These are phyloP conservation scores for Dorcus parallelipipedus DNA, from an alignment of 2,888 invertebrate genomes.

Conservation along the genomic window DNA sequence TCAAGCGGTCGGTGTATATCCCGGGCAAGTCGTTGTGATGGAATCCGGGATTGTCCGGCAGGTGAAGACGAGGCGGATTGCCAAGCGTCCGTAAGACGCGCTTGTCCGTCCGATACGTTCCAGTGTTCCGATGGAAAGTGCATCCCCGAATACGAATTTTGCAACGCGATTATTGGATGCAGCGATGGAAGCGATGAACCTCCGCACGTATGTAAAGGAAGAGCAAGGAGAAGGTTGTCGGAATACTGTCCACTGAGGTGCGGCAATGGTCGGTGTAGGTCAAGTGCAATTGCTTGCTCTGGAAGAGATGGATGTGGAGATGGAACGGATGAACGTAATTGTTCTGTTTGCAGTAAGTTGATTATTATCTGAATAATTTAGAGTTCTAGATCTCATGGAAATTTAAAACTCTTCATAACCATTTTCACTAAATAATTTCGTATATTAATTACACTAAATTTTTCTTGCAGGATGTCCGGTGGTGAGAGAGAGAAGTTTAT, in stretches of 20 bases:
- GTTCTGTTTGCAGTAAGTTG: constrained; percentile 82
- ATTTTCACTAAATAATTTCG: not conserved
- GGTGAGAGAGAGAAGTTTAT: constrained; percentile 24
- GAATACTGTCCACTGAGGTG: constrained; percentile 80
- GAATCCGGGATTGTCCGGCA: constrained; percentile 70
- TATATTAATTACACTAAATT: not conserved
- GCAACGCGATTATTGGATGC: constrained; percentile 82
- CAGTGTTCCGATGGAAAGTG: constrained; percentile 84
- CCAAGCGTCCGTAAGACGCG: constrained; percentile 43
- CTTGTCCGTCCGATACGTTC: constrained; percentile 80
- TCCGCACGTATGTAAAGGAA: constrained; percentile 68
- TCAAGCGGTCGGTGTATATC: constrained; percentile 72
- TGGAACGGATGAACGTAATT: constrained; percentile 81
- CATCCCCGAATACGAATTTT: constrained; percentile 86
- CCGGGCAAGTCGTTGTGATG: constrained; percentile 77
- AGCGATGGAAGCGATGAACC: constrained; percentile 89
- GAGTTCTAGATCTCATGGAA: not conserved
- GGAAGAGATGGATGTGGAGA: constrained; percentile 90
- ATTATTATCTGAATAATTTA: not conserved
- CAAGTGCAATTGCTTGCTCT: constrained; percentile 85
- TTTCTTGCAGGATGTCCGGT: constrained; percentile 30
- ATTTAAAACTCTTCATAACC: no score
- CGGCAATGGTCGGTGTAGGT: constrained; percentile 82
- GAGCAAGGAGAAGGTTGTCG: constrained; percentile 49
- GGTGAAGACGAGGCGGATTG: constrained; percentile 75